These are phyloP conservation scores for Dipodomys ordii DNA, from an alignment of 2,113 vertebrate species.

Conservation along the genomic window DNA sequence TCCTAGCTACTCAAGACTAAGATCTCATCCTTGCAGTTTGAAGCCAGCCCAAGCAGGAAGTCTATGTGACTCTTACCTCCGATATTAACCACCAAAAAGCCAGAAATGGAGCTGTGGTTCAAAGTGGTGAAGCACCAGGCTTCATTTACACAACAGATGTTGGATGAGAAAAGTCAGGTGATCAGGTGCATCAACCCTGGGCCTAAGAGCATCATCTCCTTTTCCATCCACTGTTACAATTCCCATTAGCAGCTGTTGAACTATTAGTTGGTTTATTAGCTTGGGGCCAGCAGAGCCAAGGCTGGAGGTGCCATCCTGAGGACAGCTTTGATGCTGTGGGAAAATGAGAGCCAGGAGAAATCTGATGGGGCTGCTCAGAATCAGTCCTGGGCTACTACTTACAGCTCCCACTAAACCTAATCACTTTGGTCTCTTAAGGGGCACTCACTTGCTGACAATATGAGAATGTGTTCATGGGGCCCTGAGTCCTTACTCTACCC, in stretches of 20 bases:
- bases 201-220: neutral
- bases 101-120: no score
- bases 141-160: neutral
- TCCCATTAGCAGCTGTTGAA: neutral
- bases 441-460: neutral
- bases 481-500: neutral
- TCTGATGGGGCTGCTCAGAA: neutral
- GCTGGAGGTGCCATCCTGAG: neutral
- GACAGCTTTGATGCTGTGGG: no score
- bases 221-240: neutral
- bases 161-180: slow-evolving; percentile 7
- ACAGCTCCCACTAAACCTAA: neutral
- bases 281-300: neutral
- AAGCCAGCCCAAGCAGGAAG: no score
- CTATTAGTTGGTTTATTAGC: neutral
- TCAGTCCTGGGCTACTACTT: neutral
- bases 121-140: neutral
- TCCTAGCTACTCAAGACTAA: no score
- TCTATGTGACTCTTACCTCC: no score
- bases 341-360: neutral
- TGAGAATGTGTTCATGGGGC: neutral
- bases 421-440: neutral
- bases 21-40: no score
- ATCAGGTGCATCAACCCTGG: neutral
- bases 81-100: no score